Evolutionary conservation across 1,140 invertebrate species (phyloP), one percentile per base, ranked within the genome.

Genomic region (Anoplophora glabripennis): DNA sequence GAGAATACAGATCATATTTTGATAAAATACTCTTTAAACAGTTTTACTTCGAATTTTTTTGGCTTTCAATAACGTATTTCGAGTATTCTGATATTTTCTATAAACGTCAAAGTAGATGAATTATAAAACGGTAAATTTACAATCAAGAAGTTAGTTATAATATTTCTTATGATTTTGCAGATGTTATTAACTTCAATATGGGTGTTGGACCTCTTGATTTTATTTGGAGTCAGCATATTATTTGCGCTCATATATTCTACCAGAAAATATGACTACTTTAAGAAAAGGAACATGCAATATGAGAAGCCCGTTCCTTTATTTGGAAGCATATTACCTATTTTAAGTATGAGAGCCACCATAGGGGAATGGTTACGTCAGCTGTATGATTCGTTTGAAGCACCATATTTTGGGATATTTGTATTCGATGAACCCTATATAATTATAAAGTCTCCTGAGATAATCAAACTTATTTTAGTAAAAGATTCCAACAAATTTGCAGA

Each of bases 401-500:
- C 75, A 0, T 76, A 72, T 47, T 61, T 77, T 21, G 78, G 77
- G 41, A 70, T 74, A 0, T 79, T 68, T 44, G 66, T 72, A 17
- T 76, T 77, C 3, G 70, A 73, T 0, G 66, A 74, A 56, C 77
- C 78, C 0, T 57, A 42, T n/a, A 41, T 70, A 8, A 36, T 67
- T 5, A 18, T 67, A 0, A 67, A 74, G 51, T 77, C 78, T 61
- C 77, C 76, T 0, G 73, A 81, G 46, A 33, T 82, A 0, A 72
- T 81, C 8, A 80, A 79, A 63, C 53, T 70, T 1, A 71, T 82
- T 3, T 49, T 77, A n/a, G 67, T 80, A 7, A 78, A 77, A 61
- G 79, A 82, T 65, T 82, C 80, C 61, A 33, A 56, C 14, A 41
- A 81, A 69, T 84, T 84, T 61, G 66, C 75, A 4, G 79, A 84